These are phyloP conservation scores for Schizopygopsis malacanthus DNA, from an alignment of 2,797 vertebrate species.

Conservation along the genomic window DNA sequence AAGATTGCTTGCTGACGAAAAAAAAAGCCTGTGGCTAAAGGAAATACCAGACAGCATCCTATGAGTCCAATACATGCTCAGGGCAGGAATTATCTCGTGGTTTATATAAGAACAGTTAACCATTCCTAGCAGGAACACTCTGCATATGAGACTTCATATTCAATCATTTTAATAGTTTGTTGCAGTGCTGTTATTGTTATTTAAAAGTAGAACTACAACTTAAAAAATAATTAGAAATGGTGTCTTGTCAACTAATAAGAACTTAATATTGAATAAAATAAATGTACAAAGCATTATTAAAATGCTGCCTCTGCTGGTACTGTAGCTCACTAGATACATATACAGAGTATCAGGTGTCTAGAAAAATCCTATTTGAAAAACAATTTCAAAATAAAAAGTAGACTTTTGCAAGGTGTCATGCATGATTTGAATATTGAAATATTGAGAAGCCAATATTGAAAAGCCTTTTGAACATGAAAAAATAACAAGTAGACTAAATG, in stretches of 20 bases:
- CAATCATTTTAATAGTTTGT: not conserved
- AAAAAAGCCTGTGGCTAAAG: not conserved
- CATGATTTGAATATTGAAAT: not conserved
- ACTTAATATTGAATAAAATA: too few relatives aligned
- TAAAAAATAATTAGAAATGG: not conserved
- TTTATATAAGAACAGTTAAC: not conserved
- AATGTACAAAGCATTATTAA: not conserved
- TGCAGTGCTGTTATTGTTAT: not conserved
- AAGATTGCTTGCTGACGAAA: conserved; percentile 1
- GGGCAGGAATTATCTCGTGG: not conserved
- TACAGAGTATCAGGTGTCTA: too few relatives aligned
- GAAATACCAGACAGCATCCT: not conserved
- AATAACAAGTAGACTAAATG: not conserved
- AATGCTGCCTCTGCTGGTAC: not conserved
- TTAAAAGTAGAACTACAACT: not conserved
- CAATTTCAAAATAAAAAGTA: not conserved
- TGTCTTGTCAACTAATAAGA: too few relatives aligned
- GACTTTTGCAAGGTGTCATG: not conserved
- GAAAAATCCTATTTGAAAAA: not conserved
- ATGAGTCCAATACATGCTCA: not conserved
- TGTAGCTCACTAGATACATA: not conserved
- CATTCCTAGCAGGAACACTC: not conserved
- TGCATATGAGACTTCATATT: not conserved
- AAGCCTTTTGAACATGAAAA: not conserved
- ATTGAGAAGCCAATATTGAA: not conserved